Evolutionary conservation across 2,888 invertebrate genomes (phyloP).

Genomic region (Euproctis similis): DNA sequence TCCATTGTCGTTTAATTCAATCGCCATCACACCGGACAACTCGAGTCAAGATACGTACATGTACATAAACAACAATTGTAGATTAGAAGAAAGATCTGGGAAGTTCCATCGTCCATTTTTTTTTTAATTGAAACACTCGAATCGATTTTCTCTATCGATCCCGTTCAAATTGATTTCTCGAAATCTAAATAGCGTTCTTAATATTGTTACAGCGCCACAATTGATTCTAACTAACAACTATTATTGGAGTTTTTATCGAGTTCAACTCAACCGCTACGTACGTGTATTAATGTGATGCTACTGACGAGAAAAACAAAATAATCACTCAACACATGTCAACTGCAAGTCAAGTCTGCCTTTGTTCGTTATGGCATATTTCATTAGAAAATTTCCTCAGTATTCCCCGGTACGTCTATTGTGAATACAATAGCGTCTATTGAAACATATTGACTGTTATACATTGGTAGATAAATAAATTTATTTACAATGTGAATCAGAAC

Average conservation of each 20-base stretch:
- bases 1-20: slow-evolving; percentile 48
- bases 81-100: slow-evolving; percentile 61
- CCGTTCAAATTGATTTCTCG: slow-evolving; percentile 54
- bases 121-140: slow-evolving; percentile 65
- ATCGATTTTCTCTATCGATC: slow-evolving; percentile 60
- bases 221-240: slow-evolving; percentile 39
- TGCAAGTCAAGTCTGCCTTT: slow-evolving; percentile 7
- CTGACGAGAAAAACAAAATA: slow-evolving; percentile 20
- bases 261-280: slow-evolving; percentile 22
- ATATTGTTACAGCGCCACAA: slow-evolving; percentile 45
- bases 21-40: slow-evolving; percentile 58
- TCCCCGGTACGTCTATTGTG: slow-evolving; percentile 9
- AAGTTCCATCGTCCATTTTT: slow-evolving; percentile 55
- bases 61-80: slow-evolving; percentile 46
- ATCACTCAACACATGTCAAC: slow-evolving; percentile 15
- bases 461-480: slow-evolving; percentile 7
- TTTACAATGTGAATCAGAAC: slow-evolving; percentile 21
- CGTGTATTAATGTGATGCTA: slow-evolving; percentile 21
- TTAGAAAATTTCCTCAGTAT: slow-evolving; percentile 14
- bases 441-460: slow-evolving; percentile 16
- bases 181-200: slow-evolving; percentile 44
- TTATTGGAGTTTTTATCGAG: slow-evolving; percentile 41
- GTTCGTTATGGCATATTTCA: slow-evolving; percentile 11
- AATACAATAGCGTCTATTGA: slow-evolving; percentile 2
- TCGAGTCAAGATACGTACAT: slow-evolving; percentile 55